These are phyloP conservation scores for Aphidius colemani DNA, from an alignment of 2,888 invertebrate species.

Conservation along the genomic window DNA sequence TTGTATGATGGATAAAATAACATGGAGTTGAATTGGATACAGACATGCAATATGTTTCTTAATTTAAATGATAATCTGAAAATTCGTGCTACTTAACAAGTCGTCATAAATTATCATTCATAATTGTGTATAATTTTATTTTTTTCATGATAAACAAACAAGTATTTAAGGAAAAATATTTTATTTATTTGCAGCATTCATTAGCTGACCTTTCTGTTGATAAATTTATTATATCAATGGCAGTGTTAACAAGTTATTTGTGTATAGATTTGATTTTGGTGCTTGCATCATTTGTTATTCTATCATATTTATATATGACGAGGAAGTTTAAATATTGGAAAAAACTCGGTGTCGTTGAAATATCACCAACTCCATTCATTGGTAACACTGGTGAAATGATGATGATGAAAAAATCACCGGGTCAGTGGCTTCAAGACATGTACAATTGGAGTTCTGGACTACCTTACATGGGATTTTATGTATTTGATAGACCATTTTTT, in stretches of 20 bases:
- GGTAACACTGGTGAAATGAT: slow-evolving; percentile 58
- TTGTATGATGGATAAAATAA: too few relatives aligned
- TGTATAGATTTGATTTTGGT: slow-evolving; percentile 39
- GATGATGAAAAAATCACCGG: slow-evolving; percentile 45
- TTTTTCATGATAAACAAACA: too few relatives aligned
- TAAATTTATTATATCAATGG: slow-evolving; percentile 36
- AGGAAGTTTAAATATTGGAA: slow-evolving; percentile 51
- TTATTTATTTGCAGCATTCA: too few relatives aligned
- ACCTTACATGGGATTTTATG: slow-evolving; percentile 55
- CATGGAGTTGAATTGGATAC: too few relatives aligned
- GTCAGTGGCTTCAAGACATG: slow-evolving; percentile 52
- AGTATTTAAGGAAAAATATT: too few relatives aligned
- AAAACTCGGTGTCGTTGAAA: slow-evolving; percentile 56
- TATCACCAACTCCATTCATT: slow-evolving; percentile 55
- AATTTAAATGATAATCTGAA: too few relatives aligned
- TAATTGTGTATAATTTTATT: too few relatives aligned
- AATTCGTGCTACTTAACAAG: too few relatives aligned
- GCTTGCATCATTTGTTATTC: slow-evolving; percentile 28
- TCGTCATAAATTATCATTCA: too few relatives aligned
- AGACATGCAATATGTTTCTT: too few relatives aligned
- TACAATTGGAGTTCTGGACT: slow-evolving; percentile 51
- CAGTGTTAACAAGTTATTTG: slow-evolving; percentile 40
- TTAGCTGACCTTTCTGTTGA: too few relatives aligned
- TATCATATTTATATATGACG: slow-evolving; percentile 44
- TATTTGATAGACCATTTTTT: slow-evolving; percentile 60